These are phyloP conservation scores for Gymnodraco acuticeps DNA, from an alignment of 2,797 vertebrate species.

Conservation along the genomic window DNA sequence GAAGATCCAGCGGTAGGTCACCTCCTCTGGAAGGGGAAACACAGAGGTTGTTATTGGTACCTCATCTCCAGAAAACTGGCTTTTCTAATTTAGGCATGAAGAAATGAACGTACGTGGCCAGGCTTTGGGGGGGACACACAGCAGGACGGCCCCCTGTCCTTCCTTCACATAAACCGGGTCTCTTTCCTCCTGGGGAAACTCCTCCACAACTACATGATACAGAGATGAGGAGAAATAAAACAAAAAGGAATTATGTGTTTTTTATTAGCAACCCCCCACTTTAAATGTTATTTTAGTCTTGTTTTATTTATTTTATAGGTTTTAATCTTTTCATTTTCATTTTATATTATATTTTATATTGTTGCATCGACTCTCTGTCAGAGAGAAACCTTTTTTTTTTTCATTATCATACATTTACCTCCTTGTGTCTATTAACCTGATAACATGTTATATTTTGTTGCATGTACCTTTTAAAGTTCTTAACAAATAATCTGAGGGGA, in stretches of 20 bases:
- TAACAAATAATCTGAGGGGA: too few species aligned
- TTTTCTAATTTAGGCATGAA: background rate
- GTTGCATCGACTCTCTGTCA: too few species aligned
- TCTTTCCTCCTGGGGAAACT: conserved; percentile 94
- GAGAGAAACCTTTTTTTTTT: too few species aligned
- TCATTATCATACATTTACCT: too few species aligned
- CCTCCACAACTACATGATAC: conserved; percentile 87
- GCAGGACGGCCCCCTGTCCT: conserved; percentile 95
- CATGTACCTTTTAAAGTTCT: too few species aligned
- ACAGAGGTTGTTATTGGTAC: background rate
- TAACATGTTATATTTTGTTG: too few species aligned
- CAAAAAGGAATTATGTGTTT: background rate
- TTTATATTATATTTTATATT: too few species aligned
- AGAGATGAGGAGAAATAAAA: background rate
- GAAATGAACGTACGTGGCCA: conserved; percentile 88
- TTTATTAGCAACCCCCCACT: too few species aligned
- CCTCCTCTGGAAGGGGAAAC: conserved; percentile 85
- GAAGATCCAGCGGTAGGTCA: conserved; percentile 96
- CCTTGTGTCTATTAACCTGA: too few species aligned
- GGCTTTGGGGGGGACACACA: conserved; percentile 92
- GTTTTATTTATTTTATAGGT: too few species aligned
- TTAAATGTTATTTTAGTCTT: too few species aligned
- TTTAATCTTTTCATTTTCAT: too few species aligned
- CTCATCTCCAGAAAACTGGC: background rate
- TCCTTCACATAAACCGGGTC: conserved; percentile 91